Base-by-base conservation (phyloP, 2,113 vertebrate genomes). In the Vombatus ursinus region DNA sequence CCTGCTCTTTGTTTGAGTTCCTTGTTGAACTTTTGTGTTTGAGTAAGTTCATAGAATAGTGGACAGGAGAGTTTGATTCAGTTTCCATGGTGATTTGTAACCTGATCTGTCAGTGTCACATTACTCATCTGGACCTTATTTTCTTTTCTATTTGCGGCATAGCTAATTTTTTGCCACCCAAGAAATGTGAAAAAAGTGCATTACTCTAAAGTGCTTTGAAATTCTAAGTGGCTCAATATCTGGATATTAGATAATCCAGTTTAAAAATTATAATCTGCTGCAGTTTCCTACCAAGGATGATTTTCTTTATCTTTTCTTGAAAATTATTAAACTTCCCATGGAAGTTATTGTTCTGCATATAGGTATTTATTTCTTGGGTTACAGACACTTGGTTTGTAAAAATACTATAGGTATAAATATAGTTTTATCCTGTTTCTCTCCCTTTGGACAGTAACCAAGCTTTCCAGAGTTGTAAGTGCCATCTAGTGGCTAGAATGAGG, bases 1-100 rank as follows among this genome's bases (percentile, higher is more conserved):
- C 95, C 92, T n/a, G 96, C 93, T 96, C 97, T 95, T 96, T 96
- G 94, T 98, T 95, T 93, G 95, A 61, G 31, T 61, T 93, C 93
- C 92, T 96, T 96, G 95, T 95, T 96, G 50, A 90, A 61, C 92
- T 97, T 96, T 90, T 97, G 2, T 95, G 96, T 95, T 94, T 97
- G 92, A 96, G 47, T 95, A 9, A 91, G 50, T 96, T 96, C 94
- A 96, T 91, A 96, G 97, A 95, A 92, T 6, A 91, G 94, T 50
- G 47, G 92, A 68, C 49, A 12, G 25, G 96, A 92, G 94, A 90
- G 47, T 53, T 50, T 52, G 90, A 90, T 96, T 91, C 52, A 77
- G 52, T 92, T 92, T 89, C 37, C 22, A 90, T 90, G 12, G 90
- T 49, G 28, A 49, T 50, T 90, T 50, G 28, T 90, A 49, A 50